A percentile compares a stretch with the other conserved stretches of the same genome.
These are phyloP conservation scores for Diloba caeruleocephala DNA, from an alignment of 2,888 invertebrate genomes.

Conservation along the genomic window DNA sequence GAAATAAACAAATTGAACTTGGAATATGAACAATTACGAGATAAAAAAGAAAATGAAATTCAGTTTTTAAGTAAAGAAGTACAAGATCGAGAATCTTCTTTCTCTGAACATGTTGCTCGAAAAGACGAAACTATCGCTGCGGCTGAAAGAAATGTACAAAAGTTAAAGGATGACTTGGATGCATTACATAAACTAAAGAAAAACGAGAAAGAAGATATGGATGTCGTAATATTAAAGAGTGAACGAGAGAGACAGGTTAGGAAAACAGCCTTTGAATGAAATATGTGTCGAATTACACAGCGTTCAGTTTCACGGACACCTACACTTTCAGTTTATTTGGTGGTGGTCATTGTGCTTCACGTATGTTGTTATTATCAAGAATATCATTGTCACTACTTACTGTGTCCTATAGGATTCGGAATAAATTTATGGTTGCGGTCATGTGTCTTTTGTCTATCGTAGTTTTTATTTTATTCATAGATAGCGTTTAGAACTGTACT, in stretches of 20 bases:
- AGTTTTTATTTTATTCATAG: not conserved
- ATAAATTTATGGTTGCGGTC: slow-evolving; percentile 31
- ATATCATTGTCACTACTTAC: slow-evolving; percentile 1
- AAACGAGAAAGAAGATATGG: slow-evolving; percentile 72
- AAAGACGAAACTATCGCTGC: slow-evolving; percentile 63
- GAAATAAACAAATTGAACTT: slow-evolving; percentile 63
- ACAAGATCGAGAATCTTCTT: slow-evolving; percentile 53
- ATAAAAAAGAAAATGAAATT: slow-evolving; percentile 66
- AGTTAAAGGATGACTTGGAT: slow-evolving; percentile 64
- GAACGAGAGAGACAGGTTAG: slow-evolving; percentile 79
- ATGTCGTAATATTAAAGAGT: slow-evolving; percentile 62
- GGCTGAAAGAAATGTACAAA: slow-evolving; percentile 57
- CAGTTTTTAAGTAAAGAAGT: slow-evolving; percentile 64
- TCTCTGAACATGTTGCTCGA: slow-evolving; percentile 55
- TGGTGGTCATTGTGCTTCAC: slow-evolving; percentile 41
- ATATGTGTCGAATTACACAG: slow-evolving; percentile 46
- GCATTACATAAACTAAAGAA: slow-evolving; percentile 61
- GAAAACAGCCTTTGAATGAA: slow-evolving; percentile 54
- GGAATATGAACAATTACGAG: slow-evolving; percentile 58
- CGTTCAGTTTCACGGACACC: slow-evolving; percentile 39
- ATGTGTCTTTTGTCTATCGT: slow-evolving; percentile 3
- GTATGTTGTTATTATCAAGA: slow-evolving; percentile 14
- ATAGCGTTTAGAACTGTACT: not conserved
- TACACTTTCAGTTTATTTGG: slow-evolving; percentile 37
- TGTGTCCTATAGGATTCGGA: slow-evolving; percentile 9